Percentiles rank a stretch among this genome's conserved stretches.
Conservation (phyloP, 2,113 vertebrate species). For the Psammodynastes pulverulentus region DNA sequence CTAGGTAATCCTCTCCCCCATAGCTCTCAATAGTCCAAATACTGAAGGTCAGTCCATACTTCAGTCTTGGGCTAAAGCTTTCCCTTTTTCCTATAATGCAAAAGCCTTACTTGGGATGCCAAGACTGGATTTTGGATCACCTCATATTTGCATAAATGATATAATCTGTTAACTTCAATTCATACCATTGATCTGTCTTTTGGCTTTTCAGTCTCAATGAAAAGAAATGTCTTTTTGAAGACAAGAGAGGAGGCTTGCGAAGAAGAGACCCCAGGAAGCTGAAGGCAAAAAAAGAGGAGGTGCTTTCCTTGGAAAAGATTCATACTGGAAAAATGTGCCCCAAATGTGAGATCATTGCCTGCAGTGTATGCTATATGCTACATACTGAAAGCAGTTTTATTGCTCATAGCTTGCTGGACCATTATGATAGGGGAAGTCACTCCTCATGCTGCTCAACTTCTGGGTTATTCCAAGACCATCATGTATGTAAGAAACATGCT, state of each 20-base stretch:
- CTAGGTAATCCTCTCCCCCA: not conserved
- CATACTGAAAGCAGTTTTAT: slow-evolving; percentile 65
- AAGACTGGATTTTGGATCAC: not conserved
- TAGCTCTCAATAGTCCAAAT: not conserved
- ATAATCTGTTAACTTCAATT: not conserved
- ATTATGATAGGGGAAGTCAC: slow-evolving; percentile 57
- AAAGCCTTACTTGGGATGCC: not conserved
- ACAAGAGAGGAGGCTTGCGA: slow-evolving; percentile 36
- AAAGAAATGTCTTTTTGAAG: slow-evolving; percentile 34
- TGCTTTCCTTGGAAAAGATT: slow-evolving; percentile 24
- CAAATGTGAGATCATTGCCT: slow-evolving; percentile 55
- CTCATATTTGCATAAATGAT: not conserved
- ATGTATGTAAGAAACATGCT: not conserved
- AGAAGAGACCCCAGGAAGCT: slow-evolving; percentile 37
- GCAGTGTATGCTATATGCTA: slow-evolving; percentile 59
- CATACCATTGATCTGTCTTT: not conserved
- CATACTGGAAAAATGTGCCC: slow-evolving; percentile 62
- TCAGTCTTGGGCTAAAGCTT: not conserved
- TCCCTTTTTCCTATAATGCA: not conserved
- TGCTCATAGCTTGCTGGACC: slow-evolving; percentile 68
- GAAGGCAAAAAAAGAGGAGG: slow-evolving; percentile 23
- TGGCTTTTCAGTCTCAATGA: slow-evolving; percentile 44
- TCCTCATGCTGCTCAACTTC: accelerated
- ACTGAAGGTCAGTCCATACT: not conserved
- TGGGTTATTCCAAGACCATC: not conserved